Evolutionary conservation across 2,113 vertebrate species (phyloP).

Genomic region (Emydura subglobosa): DNA sequence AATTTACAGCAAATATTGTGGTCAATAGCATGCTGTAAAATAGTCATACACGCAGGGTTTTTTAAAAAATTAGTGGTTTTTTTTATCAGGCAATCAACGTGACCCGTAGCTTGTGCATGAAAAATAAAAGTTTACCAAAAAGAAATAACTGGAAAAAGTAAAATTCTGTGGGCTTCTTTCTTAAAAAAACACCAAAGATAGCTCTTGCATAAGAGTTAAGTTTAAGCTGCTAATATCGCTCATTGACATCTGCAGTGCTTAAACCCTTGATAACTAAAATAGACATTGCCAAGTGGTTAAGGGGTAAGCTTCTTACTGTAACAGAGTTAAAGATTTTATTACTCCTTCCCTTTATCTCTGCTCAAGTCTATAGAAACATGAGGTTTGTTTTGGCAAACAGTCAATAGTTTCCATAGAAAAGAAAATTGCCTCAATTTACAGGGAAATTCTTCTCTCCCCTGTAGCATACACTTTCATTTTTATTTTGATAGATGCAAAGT

Average conservation of each 20-base stretch:
- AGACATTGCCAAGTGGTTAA: conserved; percentile 5
- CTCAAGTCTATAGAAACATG: background rate
- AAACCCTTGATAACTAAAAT: conserved; percentile 1
- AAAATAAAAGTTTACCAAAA: background rate
- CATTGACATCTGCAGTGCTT: background rate
- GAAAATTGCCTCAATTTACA: background rate
- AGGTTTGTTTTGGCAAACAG: conserved; percentile 20
- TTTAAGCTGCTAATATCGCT: background rate
- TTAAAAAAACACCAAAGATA: background rate
- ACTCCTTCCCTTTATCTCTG: background rate
- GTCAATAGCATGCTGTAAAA: background rate
- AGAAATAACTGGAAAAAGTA: background rate
- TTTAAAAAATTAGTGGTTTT: background rate
- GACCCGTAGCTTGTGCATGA: background rate
- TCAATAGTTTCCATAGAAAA: background rate
- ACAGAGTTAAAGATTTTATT: background rate
- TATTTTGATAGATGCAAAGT: background rate
- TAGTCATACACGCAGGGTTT: background rate
- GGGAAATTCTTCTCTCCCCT: conserved; percentile 1
- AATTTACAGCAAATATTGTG: background rate
- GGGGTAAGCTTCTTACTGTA: background rate
- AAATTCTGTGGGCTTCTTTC: background rate
- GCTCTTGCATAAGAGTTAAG: background rate
- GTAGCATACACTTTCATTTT: background rate
- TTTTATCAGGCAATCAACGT: background rate